Base-by-base conservation (phyloP, 2,888 invertebrate genomes). In the Drosophila seclusa region DNA sequence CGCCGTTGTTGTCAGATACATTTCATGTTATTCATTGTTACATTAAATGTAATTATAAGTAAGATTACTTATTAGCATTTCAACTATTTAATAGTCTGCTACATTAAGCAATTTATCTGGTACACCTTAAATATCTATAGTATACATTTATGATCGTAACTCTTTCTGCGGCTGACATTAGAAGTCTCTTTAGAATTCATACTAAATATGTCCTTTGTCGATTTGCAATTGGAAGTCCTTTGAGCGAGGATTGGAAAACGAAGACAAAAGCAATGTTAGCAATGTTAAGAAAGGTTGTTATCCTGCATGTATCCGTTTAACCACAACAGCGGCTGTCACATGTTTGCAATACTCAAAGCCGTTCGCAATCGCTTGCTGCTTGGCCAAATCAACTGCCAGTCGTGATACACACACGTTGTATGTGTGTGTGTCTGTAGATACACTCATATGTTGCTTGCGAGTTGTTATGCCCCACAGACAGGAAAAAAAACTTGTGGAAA, bases 401-500 rank as follows among this genome's bases (percentile, higher is more conserved):
- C 38, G 52, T 45, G 59, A 63, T 49, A 62, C 69, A 62, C 57
- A 58, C 40, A 40, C 55, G 13, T 48, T 58, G 38, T 73, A 38
- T 55, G 61, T 61, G 58, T 67, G 52, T 60, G 42, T 61, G 49
- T 61, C 29, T 57, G n/a, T 38, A 29, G 53, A 48, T 48, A n/a
- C 48, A 49, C 21, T 31, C 32, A 10, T 45, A 21, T 54, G 48
- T 45, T 48, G 57, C 59, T 61, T 64, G 54, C 64, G 60, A 59
- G 63, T 45, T 61, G 31, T 31, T 68, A n/a, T 62, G 76, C 61
- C 58, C 59, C 61, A 80, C 52, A 72, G 76, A 72, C 59, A 76
- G 62, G 27, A 66, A 61, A 72, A 76, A 76, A 76, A 80, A 76
- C 62, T 78, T 80, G 77, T 63, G 81, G 81, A 63, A 68, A 76